Evolutionary conservation across 2,888 invertebrate species (phyloP).

Genomic region (Heliconius cydno): DNA sequence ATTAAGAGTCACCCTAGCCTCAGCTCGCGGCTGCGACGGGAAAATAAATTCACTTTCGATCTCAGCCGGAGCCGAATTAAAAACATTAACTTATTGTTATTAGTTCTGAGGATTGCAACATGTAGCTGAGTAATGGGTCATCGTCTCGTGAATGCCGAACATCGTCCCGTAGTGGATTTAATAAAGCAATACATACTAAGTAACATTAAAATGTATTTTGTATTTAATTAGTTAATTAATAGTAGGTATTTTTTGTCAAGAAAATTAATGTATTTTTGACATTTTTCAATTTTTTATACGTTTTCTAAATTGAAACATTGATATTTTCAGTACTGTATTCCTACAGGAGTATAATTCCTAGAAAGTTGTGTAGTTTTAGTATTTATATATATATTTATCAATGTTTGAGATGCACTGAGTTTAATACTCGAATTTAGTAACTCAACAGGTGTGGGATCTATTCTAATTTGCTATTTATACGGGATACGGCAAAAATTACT

Average conservation of each 20-base stretch:
- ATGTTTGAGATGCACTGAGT: no score
- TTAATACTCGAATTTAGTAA: no score
- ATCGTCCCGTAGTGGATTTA: background rate
- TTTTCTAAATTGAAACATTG: no score
- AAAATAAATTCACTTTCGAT: slow-evolving; percentile 60
- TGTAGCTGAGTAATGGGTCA: slow-evolving; percentile 1
- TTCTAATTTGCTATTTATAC: background rate
- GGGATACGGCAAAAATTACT: background rate
- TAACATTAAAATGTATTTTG: background rate
- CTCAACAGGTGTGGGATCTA: no score
- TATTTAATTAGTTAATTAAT: background rate
- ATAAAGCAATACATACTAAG: slow-evolving; percentile 2
- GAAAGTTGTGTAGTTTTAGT: background rate
- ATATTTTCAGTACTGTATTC: no score
- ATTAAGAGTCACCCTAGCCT: slow-evolving; percentile 18
- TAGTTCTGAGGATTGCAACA: slow-evolving; percentile 28
- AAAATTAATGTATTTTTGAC: no score
- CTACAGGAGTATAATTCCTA: background rate
- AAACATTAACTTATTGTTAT: slow-evolving; percentile 39
- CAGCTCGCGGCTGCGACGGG: slow-evolving; percentile 40
- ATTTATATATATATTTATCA: no score
- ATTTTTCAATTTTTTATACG: no score
- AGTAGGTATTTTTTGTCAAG: background rate
- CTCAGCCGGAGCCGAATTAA: slow-evolving; percentile 38
- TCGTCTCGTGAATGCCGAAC: background rate